phyloP scores from a whole-genome alignment of 2,888 invertebrate species.

The Synergus itoensis region DNA sequence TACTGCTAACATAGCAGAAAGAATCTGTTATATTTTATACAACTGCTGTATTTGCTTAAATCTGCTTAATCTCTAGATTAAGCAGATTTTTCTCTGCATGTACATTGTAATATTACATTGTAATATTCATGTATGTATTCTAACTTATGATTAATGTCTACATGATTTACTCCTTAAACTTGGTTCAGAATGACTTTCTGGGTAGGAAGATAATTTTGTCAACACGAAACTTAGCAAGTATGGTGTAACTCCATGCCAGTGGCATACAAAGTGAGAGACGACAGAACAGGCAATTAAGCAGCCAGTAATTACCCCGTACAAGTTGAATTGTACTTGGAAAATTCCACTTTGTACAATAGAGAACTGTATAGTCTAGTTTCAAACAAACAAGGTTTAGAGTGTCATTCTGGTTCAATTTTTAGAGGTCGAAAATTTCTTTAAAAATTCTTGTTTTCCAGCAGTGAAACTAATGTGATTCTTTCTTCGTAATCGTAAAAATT shows the following conservation, averaged over 20 bases:
- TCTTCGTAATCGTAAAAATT: no score
- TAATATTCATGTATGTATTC: background rate
- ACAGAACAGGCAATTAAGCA: slow-evolving; percentile 31
- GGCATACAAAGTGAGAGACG: slow-evolving; percentile 22
- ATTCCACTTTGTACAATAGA: background rate
- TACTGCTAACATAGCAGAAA: no score
- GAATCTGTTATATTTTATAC: no score
- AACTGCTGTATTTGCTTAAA: no score
- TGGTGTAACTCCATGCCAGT: slow-evolving; percentile 26
- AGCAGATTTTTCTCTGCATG: no score
- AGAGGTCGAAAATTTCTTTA: no score
- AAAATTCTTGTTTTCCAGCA: no score
- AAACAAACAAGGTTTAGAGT: no score
- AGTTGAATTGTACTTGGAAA: slow-evolving; percentile 14
- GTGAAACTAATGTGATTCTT: no score
- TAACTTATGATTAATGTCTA: background rate
- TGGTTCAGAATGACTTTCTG: background rate
- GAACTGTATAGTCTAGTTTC: background rate
- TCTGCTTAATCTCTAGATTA: no score
- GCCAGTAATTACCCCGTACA: slow-evolving; percentile 2
- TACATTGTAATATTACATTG: no score
- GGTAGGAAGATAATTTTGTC: slow-evolving; percentile 15
- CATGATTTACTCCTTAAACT: background rate
- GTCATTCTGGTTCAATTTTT: no score
- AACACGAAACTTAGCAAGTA: slow-evolving; percentile 21